Evolutionary conservation across 2,888 invertebrate genomes (phyloP), one percentile per base, ranked within the genome.

Genomic region (Phengaris arion): DNA sequence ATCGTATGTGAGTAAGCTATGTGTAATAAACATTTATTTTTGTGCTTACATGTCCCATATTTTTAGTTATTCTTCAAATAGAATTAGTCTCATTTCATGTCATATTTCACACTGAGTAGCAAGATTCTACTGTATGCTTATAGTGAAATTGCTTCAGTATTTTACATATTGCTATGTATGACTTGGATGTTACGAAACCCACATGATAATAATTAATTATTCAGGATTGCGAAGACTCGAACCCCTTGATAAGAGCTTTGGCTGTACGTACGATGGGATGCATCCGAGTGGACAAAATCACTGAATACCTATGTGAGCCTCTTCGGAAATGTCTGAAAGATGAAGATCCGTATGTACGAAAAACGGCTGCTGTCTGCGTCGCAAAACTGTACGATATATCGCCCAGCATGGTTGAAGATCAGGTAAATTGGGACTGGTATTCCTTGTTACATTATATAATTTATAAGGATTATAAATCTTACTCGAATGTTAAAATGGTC

Each of bases 181-280:
- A 86, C 83, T 83, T 83, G 84, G 84, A 83, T 84, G 85, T 55
- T 57, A 74, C 54, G 54, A 72, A 72, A 74, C 74, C 75, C 72
- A 74, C 76, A 77, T 75, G 75, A 75, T 35, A 69, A 69, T 68
- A 69, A 69, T 68, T 64, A 46, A 35, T 52, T 75, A 74, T 78
- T 77, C 92, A 98, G 98, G 99, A 99, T 93, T 99, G 99, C 93
- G 99, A 99, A 94, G 99, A 99, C 92, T 98, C 99, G 12, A 99
- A 99, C 94, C 99, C 99, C 52, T 94, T 99, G 87, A 99, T 99
- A 86, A 96, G 99, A 81, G 99, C 99, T 2, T 93, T 99, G 85
- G 99, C 99, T 55, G 99, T 99, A 52, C 95, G 99, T 77, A 99
- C 99, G 22, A 99, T 99, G 99, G 99, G 99, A 75, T 99, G 99